Evolutionary conservation across 2,113 vertebrate species (phyloP), one percentile per base, ranked within the genome.

Genomic region (Chaetorhynchus papuensis): DNA sequence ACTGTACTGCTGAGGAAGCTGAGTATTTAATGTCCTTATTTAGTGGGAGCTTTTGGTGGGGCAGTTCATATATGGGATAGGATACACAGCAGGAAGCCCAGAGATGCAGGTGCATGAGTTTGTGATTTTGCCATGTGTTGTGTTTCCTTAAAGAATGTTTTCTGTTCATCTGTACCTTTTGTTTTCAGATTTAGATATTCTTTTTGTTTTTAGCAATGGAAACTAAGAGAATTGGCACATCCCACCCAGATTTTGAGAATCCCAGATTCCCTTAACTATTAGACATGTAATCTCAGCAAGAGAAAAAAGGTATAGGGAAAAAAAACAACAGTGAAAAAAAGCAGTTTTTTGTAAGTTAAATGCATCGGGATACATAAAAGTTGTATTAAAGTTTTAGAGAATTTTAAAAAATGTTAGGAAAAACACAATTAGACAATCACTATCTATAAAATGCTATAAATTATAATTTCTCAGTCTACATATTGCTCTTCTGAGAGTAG

Each of bases 261-360:
- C 15, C 15, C 5, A 16, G 7, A 13, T 60, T 91, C 33, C 11
- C 13, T 47, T 86, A 60, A 60, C 11, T 80, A 6, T 45, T 35
- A 56, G 4, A 64, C 10, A 15, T 33, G 4, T 60, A 68, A 68
- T 10, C 7, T 72, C 14, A 89, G n/a, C 4, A 59, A 31, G 19
- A 54, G 9, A 28, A 68, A 56, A 70, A 59, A 44, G 9, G 16
- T 42, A 20, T 3, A 45, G 28, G 5, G n/a, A 12, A 17, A 81
- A 52, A 53, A 52, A 39, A 1, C 2, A 60, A 31, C 23, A 42
- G 27, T 21, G 24, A 83, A 75, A 80, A 4, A 41, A 69, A 61
- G 2, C 4, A 6, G 0, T 0, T 9, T 39, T 56, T 47, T 56
- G 2, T n/a, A 35, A 27, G 3, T 53, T 77, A 39, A 50, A 54